These are phyloP conservation scores for Mya arenaria DNA, from an alignment of 1,140 invertebrate species.

Conservation along the genomic window DNA sequence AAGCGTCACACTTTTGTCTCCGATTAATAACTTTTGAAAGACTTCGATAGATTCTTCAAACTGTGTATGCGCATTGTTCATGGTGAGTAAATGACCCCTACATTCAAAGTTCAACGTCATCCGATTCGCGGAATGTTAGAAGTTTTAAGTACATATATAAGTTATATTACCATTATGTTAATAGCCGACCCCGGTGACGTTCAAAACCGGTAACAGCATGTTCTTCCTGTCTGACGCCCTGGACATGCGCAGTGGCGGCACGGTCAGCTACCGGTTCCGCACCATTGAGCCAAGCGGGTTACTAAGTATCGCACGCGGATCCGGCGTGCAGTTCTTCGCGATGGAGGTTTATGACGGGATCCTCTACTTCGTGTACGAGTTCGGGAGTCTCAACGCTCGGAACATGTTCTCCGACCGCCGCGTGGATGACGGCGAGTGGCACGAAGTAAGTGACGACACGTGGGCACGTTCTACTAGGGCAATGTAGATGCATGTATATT, in stretches of 20 bases:
- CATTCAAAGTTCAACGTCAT: background rate
- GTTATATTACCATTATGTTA: background rate
- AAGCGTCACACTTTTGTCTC: background rate
- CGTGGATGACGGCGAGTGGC: slow-evolving; percentile 69
- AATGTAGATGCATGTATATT: too few species aligned
- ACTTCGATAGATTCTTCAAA: background rate
- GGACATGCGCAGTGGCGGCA: slow-evolving; percentile 32
- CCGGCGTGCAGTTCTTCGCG: slow-evolving; percentile 50
- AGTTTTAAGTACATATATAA: background rate
- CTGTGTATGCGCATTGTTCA: background rate
- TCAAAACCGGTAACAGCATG: background rate
- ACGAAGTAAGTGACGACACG: slow-evolving; percentile 66
- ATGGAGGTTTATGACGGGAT: slow-evolving; percentile 74
- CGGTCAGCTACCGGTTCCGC: slow-evolving; percentile 39
- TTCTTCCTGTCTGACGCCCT: slow-evolving; percentile 12
- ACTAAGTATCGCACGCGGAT: slow-evolving; percentile 4
- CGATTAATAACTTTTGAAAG: background rate
- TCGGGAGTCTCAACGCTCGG: slow-evolving; percentile 58
- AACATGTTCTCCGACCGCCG: slow-evolving; percentile 51
- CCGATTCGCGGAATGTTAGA: background rate
- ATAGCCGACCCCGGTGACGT: slow-evolving; percentile 34
- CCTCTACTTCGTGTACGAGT: slow-evolving; percentile 71
- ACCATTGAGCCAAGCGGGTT: slow-evolving; percentile 49
- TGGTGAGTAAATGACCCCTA: background rate
- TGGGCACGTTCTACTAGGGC: too few species aligned